Base-by-base conservation (phyloP, 2,888 invertebrate species). In the Andrena fulva region DNA sequence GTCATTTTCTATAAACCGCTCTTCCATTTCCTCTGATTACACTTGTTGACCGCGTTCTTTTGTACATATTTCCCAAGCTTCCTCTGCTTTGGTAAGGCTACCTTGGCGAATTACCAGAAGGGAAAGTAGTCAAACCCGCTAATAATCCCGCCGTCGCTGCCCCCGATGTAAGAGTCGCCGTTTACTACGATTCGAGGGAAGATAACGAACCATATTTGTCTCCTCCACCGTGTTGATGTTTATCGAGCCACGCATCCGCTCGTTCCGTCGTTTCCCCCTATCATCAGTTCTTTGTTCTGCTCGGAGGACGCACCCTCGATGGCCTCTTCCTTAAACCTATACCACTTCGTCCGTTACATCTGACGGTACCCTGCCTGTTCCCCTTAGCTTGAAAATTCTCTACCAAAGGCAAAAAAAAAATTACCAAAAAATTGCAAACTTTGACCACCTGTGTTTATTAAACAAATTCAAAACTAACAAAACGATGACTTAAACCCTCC, bases 131-230 rank as follows among this genome's bases (percentile, higher is more conserved):
- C 59, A 35, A 4, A 8, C 33, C 10, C 20, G 50, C 20, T 52
- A 60, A 77, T 63, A 48, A 77, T 48, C 42, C 4, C n/a, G n/a
- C 24, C 54, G 0, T 16, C 5, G 10, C n/a, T 24, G 50, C 10
- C 54, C n/a, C n/a, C 62, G 24, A 16, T 29, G 12, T n/a, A 60
- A 62, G 29, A 56, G 50, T 24, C 24, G 31, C n/a, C 42, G 48
- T 48, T 62, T 27, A 31, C 42, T 29, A 2, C 7, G 79, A 79
- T 79, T 12, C 33, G 31, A 56, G 33, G 68, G 29, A 33, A 79
- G 68, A 79, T 79, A 68, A 63, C 33, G 3, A 68, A n/a, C 35
- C 67, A n/a, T 67, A 77, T 77, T 77, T 77, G 77, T 77, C 77
- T 77, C 56, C 59, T 35, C 24, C 29, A n/a, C 52, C 59, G 5